These are phyloP conservation scores for Orthosia cruda DNA, from an alignment of 2,888 invertebrate species.

Conservation along the genomic window DNA sequence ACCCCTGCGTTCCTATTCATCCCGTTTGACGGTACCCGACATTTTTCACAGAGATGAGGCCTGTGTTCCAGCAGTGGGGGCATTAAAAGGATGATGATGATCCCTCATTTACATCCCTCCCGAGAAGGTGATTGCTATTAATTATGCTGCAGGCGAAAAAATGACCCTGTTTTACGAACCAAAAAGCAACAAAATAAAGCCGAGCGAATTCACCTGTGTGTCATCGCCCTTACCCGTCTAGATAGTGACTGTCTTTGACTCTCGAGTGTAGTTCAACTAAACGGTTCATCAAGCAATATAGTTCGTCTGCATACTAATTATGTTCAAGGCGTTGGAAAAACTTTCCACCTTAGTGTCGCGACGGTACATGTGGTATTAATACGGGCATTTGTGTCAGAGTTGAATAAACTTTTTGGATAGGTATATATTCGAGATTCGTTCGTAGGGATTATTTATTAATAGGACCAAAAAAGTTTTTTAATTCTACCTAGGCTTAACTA, in stretches of 20 bases:
- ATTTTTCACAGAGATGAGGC: too few relatives aligned
- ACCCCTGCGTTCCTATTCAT: too few relatives aligned
- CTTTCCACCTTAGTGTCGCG: conserved; percentile 42
- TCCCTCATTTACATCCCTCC: too few relatives aligned
- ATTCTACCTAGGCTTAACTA: too few relatives aligned
- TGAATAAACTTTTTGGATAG: conserved; percentile 29
- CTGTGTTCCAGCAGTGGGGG: too few relatives aligned
- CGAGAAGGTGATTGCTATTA: too few relatives aligned
- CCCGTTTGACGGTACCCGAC: too few relatives aligned
- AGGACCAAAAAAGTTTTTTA: too few relatives aligned
- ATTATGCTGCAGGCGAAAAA: too few relatives aligned
- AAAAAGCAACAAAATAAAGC: background rate
- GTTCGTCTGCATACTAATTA: conserved; percentile 68
- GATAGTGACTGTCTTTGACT: conserved; percentile 6
- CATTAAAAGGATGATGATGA: too few relatives aligned
- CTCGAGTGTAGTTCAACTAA: conserved; percentile 61
- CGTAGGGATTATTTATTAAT: too few relatives aligned
- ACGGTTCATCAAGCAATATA: conserved; percentile 71
- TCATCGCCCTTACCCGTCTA: conserved; percentile 35
- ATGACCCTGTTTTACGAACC: too few relatives aligned
- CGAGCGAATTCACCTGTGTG: background rate
- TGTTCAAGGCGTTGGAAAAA: conserved; percentile 36
- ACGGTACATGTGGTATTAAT: background rate
- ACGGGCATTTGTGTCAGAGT: conserved; percentile 17
- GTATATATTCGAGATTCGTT: background rate